These are phyloP conservation scores for Thera obeliscata DNA, from an alignment of 2,888 invertebrate genomes.

Conservation along the genomic window DNA sequence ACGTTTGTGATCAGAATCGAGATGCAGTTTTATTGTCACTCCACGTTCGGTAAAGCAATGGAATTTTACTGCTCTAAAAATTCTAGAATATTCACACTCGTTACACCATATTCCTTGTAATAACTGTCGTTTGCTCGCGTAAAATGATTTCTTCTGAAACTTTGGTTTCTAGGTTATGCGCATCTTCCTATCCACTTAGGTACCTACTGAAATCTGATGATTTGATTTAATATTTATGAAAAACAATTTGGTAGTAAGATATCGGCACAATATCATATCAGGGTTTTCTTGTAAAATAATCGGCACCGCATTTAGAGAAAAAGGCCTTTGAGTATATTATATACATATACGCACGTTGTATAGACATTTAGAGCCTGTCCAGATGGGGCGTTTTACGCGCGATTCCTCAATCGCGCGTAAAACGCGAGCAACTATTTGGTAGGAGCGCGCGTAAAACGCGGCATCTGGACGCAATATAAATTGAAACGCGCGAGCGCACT, in stretches of 20 bases:
- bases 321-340: background rate
- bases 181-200: too few species aligned
- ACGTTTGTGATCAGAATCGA: conserved; percentile 81
- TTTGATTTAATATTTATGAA: background rate
- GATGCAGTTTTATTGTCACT: conserved; percentile 82
- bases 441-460: too few species aligned
- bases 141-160: conserved; percentile 17
- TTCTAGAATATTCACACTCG: conserved; percentile 38
- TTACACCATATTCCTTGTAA: conserved; percentile 29
- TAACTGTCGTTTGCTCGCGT: conserved; percentile 8
- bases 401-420: too few species aligned
- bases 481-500: too few species aligned
- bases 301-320: background rate
- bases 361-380: background rate
- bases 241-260: too few species aligned
- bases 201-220: background rate
- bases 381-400: too few species aligned
- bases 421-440: too few species aligned
- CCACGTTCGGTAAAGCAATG: conserved; percentile 46
- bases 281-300: too few species aligned
- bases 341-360: background rate
- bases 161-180: background rate
- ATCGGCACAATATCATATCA: too few species aligned
- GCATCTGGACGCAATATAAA: too few species aligned
- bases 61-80: conserved; percentile 42